A percentile compares a stretch with the other conserved stretches of the same genome.
phyloP scores from a whole-genome alignment of 2,113 vertebrate species.

The Oceanodroma tethys region DNA sequence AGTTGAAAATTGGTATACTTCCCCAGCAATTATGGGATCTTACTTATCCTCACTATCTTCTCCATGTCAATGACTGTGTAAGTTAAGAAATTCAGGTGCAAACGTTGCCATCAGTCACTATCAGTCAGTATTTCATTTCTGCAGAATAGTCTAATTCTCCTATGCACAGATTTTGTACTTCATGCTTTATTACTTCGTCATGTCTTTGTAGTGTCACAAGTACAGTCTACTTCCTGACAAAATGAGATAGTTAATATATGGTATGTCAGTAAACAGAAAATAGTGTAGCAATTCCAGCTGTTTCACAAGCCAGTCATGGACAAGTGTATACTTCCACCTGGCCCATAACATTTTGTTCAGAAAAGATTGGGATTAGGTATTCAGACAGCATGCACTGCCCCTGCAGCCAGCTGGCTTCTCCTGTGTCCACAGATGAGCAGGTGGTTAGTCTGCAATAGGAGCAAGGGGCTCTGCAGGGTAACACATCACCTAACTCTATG shows the following conservation, averaged over 20 bases:
- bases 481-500: not conserved
- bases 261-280: not conserved
- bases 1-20: not conserved
- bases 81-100: not conserved
- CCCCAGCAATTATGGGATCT: not conserved
- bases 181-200: not conserved
- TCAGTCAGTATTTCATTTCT: not conserved
- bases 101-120: not conserved
- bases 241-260: not conserved
- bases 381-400: not conserved
- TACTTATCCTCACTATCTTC: not conserved
- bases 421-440: not conserved
- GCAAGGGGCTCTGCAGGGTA: not conserved
- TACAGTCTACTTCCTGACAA: not conserved
- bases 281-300: not conserved
- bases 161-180: not conserved
- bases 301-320: not conserved
- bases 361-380: not conserved
- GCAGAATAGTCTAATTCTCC: not conserved
- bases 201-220: not conserved
- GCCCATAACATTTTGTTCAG: not conserved
- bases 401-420: not conserved
- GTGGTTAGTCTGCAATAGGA: not conserved
- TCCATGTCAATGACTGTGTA: not conserved
- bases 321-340: not conserved